A percentile compares a stretch with the other conserved stretches of the same genome.
These are phyloP conservation scores for Aptenodytes forsteri DNA, from an alignment of 2,113 vertebrate species.

Conservation along the genomic window DNA sequence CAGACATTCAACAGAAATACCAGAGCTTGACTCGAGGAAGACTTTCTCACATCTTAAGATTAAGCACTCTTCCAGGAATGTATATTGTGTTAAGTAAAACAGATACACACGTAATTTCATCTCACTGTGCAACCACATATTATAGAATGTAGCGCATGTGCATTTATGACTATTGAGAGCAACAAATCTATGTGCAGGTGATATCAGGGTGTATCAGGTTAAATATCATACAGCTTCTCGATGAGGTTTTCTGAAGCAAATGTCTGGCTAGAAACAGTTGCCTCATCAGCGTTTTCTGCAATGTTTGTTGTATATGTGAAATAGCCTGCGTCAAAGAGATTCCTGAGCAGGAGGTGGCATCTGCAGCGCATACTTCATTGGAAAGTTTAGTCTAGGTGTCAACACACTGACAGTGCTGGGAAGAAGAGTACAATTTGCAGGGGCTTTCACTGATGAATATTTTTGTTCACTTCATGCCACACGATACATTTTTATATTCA, in stretches of 20 bases:
- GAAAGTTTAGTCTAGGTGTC: neutral
- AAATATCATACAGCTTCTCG: neutral
- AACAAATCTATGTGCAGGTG: neutral
- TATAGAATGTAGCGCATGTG: neutral
- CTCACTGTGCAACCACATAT: neutral
- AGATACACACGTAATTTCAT: neutral
- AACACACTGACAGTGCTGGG: neutral
- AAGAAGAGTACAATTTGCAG: neutral
- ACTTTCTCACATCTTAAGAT: neutral
- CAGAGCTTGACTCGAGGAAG: neutral
- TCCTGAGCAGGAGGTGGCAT: neutral
- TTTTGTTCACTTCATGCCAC: neutral
- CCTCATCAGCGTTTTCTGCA: neutral
- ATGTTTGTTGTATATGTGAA: neutral
- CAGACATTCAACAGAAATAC: neutral
- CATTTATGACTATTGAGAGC: neutral
- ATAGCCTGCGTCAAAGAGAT: neutral
- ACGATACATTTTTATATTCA: rapidly evolving
- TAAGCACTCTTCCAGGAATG: neutral
- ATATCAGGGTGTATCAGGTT: neutral
- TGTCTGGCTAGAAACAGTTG: neutral
- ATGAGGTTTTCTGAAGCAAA: neutral
- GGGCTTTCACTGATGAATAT: neutral
- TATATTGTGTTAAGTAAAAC: neutral
- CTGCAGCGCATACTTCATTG: neutral